phyloP scores from a whole-genome alignment of 1,140 invertebrate genomes.

The Drosophila tani region DNA sequence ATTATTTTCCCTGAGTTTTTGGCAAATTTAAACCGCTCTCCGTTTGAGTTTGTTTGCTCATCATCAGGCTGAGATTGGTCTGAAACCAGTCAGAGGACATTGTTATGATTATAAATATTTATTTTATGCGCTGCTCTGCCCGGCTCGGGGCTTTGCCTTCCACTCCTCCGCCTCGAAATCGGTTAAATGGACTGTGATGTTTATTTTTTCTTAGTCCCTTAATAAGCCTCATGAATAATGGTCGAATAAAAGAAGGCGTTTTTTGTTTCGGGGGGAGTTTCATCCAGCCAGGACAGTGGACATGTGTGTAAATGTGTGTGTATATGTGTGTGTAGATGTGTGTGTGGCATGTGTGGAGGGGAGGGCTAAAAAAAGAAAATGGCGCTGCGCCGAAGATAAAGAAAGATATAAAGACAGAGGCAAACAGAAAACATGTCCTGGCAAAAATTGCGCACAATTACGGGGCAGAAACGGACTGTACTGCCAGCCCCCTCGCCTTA shows the following conservation, averaged over 20 bases:
- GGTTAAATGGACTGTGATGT: conserved; percentile 81
- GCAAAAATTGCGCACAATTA: conserved; percentile 80
- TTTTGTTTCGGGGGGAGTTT: conserved; percentile 1
- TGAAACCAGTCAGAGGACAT: conserved; percentile 56
- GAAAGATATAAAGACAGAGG: conserved; percentile 9
- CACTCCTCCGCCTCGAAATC: conserved; percentile 50
- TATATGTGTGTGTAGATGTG: conserved; percentile 12
- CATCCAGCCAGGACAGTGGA: conserved; percentile 12
- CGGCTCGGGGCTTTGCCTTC: conserved; percentile 31
- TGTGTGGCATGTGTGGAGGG: conserved; percentile 28
- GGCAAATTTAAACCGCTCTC: conserved; percentile 1
- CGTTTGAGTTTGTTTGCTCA: conserved; percentile 26
- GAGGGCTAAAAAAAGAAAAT: conserved; percentile 41
- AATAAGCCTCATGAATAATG: conserved; percentile 78
- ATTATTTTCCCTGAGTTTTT: neutral
- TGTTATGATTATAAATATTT: conserved; percentile 80
- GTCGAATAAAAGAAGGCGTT: conserved; percentile 41
- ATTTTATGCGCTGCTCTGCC: conserved; percentile 59
- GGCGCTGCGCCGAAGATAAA: conserved; percentile 46
- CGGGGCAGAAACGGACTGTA: conserved; percentile 43
- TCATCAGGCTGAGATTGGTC: conserved; percentile 47
- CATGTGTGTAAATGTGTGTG: conserved; percentile 28
- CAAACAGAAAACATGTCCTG: conserved; percentile 59
- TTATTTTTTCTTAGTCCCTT: conserved; percentile 67
- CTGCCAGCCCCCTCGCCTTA: conserved; percentile 39